Evolutionary conservation across 2,888 invertebrate genomes (phyloP), one percentile per base, ranked within the genome.

Genomic region (Volucella bombylans): DNA sequence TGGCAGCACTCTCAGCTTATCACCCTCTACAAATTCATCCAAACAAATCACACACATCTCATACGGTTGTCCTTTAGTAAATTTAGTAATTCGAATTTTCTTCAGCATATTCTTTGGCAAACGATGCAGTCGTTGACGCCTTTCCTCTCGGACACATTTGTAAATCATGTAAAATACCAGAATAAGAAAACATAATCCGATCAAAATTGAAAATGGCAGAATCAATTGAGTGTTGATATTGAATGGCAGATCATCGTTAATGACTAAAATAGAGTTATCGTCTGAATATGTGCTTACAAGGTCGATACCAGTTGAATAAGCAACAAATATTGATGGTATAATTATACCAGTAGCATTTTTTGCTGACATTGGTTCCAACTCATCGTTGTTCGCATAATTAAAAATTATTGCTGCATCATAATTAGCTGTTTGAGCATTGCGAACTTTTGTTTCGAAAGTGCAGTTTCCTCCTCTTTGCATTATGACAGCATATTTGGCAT

Each of bases 21-120:
- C 99, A 45, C 98, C 98, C 90, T 98, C 98, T 74, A 95, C 94
- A 92, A 98, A 99, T 92, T 99, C 99, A 88, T 99, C 99, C 87
- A 99, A 94, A 91, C 99, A 99, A 90, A 99, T 98, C 87, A 99
- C 99, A 93, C 99, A 99, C 0, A 97, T 97, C 89, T 99, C 99
- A 92, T 98, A 99, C 1, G 96, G 96, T 92, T 98, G 97, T 14
- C 97, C 97, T 87, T 91, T 91, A 6, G 89, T 89, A 93, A 96
- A 99, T n/a, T n/a, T n/a, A n/a, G n/a, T n/a, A n/a, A n/a, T n/a
- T n/a, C n/a, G n/a, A n/a, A n/a, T n/a, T n/a, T n/a, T n/a, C n/a
- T n/a, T n/a, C n/a, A n/a, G n/a, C n/a, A n/a, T n/a, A n/a, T n/a
- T n/a, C n/a, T n/a, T n/a, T n/a, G n/a, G n/a, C n/a, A n/a, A n/a